Conservation (phyloP, 1,140 invertebrate genomes). For the Euura lappo region DNA sequence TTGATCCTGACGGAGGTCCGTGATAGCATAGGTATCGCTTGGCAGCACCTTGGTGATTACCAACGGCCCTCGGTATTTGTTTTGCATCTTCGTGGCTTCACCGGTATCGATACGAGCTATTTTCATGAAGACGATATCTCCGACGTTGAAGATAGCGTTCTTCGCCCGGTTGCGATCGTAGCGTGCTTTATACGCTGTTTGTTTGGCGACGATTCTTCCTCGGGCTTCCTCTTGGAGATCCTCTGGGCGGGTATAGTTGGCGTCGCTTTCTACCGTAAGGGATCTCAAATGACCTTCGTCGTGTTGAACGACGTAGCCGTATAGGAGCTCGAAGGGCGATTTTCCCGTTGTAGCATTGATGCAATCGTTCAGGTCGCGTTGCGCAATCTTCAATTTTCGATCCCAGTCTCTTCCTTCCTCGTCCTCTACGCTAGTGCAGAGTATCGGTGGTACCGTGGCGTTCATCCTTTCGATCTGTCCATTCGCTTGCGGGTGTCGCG, state of each 20-base stretch:
- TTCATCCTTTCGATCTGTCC: too few relatives aligned
- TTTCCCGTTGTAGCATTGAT: background rate
- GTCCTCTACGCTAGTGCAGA: background rate
- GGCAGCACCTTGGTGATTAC: too few relatives aligned
- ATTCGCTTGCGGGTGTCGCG: conserved; percentile 20
- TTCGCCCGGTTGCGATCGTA: conserved; percentile 16
- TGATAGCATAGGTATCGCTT: too few relatives aligned
- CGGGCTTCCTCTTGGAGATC: conserved; percentile 7
- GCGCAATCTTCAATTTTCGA: background rate
- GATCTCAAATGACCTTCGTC: background rate
- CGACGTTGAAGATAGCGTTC: background rate
- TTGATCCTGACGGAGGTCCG: too few relatives aligned
- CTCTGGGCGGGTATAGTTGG: too few relatives aligned
- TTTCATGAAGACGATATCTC: conserved; percentile 16
- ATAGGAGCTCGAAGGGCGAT: background rate
- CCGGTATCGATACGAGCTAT: conserved; percentile 6
- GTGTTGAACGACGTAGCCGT: too few relatives aligned
- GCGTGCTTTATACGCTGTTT: conserved; percentile 13
- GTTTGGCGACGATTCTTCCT: background rate
- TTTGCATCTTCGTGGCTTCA: conserved; percentile 15
- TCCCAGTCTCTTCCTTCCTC: too few relatives aligned
- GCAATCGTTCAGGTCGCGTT: background rate
- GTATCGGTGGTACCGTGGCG: background rate
- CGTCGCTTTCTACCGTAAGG: background rate
- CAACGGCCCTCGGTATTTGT: too few relatives aligned